Percentiles rank a stretch among this genome's conserved stretches.
Conservation (phyloP, 2,888 invertebrate genomes). For the Aphodius granarius region DNA sequence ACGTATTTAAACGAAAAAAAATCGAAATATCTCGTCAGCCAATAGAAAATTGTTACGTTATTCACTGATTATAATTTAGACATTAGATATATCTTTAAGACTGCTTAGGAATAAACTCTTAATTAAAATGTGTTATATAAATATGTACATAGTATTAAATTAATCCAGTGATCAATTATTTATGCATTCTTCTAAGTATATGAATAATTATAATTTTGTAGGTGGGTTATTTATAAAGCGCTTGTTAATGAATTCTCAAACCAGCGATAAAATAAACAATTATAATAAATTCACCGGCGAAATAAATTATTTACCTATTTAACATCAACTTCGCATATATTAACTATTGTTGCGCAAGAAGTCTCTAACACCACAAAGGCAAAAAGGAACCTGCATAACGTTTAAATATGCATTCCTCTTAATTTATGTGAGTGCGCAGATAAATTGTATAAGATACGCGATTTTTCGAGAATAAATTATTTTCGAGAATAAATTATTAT, state of each 20-base stretch:
- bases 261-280: conserved; percentile 1
- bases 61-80: background rate
- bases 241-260: conserved; percentile 1
- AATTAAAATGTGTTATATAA: background rate
- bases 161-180: background rate
- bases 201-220: background rate
- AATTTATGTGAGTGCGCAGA: background rate
- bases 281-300: background rate
- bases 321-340: background rate
- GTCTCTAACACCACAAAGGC: background rate
- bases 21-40: background rate
- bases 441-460: background rate
- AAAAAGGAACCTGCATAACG: background rate
- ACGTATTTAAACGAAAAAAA: background rate
- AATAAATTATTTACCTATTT: background rate
- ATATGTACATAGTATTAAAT: background rate
- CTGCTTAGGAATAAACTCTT: background rate
- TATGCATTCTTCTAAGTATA: background rate
- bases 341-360: background rate
- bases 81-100: background rate
- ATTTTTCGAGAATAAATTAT: background rate
- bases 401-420: background rate
- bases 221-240: background rate
- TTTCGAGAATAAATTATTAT: conserved; percentile 10
- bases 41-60: background rate